Evolutionary conservation across 2,888 invertebrate species (phyloP), one percentile per base, ranked within the genome.

Genomic region (Exephanes ischioxanthus): DNA sequence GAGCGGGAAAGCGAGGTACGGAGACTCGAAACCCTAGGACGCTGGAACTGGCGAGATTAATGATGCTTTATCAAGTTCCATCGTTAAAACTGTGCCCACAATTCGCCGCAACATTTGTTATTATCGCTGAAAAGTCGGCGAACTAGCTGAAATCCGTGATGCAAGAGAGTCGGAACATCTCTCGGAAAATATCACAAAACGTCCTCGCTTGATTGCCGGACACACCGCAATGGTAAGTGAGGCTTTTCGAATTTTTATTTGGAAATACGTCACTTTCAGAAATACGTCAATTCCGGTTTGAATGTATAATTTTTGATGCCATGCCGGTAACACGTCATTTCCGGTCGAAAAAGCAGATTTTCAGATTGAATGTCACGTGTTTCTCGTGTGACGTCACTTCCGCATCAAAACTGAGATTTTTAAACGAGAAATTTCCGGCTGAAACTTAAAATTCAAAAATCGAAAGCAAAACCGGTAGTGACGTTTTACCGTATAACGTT

Each of bases 31-130:
- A 79, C 66, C 51, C 89, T 89, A 76, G 88, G 86, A 89, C 88
- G 87, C 86, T 85, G 88, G 89, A 89, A 90, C 89, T 89, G 87
- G 86, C 87, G 86, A 88, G 91, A 91, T 91, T 91, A 92, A 92
- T 90, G 88, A 90, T 89, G 88, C 84, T 85, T 88, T 81, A 22
- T 37, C 83, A 90, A 91, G 90, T 91, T 91, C 83, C 88, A 88
- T 91, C 89, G 89, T 92, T 92, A 91, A 90, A 91, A 89, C 87
- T 87, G 87, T 77, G 76, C 41, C 82, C 68, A 80, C 61, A 71
- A 68, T 58, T 66, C 30, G 30, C 48, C 22, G 61, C 55, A 37
- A 26, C 67, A 80, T 88, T 85, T 58, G 48, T 68, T 78, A 71
- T 71, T 76, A 16, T 26, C 30, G 45, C 58, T 53, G 37, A 14